Conservation (phyloP, 53 echinoderm and acorn worm species). For the Holothuria scabra region DNA sequence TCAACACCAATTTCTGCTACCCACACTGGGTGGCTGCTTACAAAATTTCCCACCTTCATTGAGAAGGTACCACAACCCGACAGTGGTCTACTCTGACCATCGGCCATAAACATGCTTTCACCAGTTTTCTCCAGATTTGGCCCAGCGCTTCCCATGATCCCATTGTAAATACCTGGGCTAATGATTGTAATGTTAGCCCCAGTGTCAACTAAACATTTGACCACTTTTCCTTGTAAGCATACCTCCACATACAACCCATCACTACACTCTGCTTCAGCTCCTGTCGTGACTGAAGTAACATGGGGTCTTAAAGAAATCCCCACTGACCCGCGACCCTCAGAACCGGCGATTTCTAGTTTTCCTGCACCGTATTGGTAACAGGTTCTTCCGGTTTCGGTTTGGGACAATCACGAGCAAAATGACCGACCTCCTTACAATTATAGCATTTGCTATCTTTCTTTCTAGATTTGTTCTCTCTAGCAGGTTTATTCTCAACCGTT, state of each 20-base stretch:
- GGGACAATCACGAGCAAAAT: constrained; percentile 13
- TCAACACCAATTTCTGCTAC: not conserved
- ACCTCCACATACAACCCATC: no score
- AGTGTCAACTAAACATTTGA: not conserved
- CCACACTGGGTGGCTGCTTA: not conserved
- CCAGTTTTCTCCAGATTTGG: not conserved
- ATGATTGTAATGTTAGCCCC: no score
- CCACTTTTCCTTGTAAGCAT: no score
- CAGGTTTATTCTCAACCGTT: not conserved
- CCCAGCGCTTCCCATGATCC: not conserved
- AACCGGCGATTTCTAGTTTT: constrained; percentile 18
- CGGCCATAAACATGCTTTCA: constrained; percentile 11
- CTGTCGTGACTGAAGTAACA: not conserved
- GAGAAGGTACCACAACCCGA: constrained; percentile 16
- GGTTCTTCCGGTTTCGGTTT: not conserved
- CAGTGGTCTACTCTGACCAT: not conserved
- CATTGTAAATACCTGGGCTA: not conserved
- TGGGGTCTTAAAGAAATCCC: not conserved
- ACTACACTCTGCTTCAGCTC: no score
- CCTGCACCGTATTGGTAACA: not conserved
- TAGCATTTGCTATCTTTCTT: not conserved
- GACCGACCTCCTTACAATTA: constrained; percentile 13
- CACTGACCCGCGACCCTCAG: not conserved
- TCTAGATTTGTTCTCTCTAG: not conserved
- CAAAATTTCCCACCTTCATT: no score